Evolutionary conservation across 2,888 invertebrate genomes (phyloP).

Genomic region (Chelonus formosanus): DNA sequence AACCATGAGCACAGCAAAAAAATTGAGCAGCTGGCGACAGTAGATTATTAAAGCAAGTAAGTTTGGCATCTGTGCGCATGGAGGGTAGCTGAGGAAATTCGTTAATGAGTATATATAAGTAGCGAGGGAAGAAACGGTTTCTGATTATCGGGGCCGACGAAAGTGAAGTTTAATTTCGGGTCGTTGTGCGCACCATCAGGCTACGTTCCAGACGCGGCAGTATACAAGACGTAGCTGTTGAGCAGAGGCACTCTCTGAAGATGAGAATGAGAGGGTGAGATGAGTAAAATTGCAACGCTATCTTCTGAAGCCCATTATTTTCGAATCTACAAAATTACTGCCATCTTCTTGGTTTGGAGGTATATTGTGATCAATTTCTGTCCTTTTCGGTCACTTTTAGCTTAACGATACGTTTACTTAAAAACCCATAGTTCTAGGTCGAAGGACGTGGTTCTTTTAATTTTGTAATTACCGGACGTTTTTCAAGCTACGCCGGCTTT

Average conservation of each 20-base stretch:
- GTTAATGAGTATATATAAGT: conserved; percentile 37
- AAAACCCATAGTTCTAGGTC: conserved; percentile 33
- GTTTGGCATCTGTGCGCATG: conserved; percentile 23
- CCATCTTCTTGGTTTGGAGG: conserved; percentile 45
- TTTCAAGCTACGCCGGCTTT: conserved; percentile 33
- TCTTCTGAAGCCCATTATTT: conserved; percentile 51
- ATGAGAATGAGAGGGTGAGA: conserved; percentile 18
- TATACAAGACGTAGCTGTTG: neutral
- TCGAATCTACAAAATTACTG: conserved; percentile 56
- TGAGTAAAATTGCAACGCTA: conserved; percentile 44
- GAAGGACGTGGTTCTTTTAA: conserved; percentile 40
- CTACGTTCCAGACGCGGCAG: neutral
- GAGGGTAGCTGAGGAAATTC: conserved; percentile 30
- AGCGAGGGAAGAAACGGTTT: conserved; percentile 33
- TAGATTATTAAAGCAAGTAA: conserved; percentile 23
- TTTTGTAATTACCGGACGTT: conserved; percentile 43
- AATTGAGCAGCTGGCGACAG: conserved; percentile 22
- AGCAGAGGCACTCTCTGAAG: neutral
- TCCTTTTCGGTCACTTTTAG: conserved; percentile 37
- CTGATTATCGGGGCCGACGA: conserved; percentile 40
- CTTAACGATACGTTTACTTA: conserved; percentile 41
- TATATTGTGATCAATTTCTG: conserved; percentile 48
- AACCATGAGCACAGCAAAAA: conserved; percentile 7
- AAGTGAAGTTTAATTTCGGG: conserved; percentile 43
- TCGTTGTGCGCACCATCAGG: conserved; percentile 28